Evolutionary conservation across 2,113 vertebrate genomes (phyloP).

Genomic region (Mugil cephalus): DNA sequence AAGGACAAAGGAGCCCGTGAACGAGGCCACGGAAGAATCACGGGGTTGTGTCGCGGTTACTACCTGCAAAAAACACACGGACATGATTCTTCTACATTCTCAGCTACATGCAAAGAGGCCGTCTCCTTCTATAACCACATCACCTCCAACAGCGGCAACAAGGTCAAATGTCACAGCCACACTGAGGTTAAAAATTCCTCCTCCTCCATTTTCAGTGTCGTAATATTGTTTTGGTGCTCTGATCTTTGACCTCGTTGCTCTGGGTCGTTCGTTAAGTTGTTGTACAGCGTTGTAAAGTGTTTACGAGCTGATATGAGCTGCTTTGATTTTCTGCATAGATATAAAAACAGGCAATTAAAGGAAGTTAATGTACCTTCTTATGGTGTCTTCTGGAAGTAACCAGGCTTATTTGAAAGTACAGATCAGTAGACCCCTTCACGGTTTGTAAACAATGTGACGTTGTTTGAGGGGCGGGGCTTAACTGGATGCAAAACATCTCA

Average conservation of each 20-base stretch:
- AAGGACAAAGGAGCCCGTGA: not conserved
- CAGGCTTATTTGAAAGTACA: too few relatives aligned
- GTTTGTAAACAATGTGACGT: too few relatives aligned
- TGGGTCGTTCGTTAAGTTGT: not conserved
- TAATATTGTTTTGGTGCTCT: not conserved
- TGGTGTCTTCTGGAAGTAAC: too few relatives aligned
- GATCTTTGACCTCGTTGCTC: not conserved
- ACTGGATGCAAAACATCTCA: too few relatives aligned
- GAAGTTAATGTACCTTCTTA: too few relatives aligned
- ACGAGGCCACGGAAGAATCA: not conserved
- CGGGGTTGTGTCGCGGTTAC: not conserved
- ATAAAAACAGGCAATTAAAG: not conserved
- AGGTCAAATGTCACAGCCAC: constrained; percentile 26
- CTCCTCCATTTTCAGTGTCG: constrained; percentile 16
- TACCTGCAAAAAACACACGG: not conserved
- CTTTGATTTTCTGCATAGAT: not conserved
- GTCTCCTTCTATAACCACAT: not conserved
- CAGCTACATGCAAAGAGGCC: not conserved
- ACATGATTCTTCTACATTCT: not conserved
- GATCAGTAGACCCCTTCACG: too few relatives aligned
- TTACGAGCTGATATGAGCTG: not conserved
- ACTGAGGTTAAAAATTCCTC: constrained; percentile 7
- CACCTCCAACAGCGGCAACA: not conserved
- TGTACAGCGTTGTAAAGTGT: too few relatives aligned
- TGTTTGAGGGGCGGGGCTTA: too few relatives aligned